Base-by-base conservation (phyloP, 2,797 vertebrate genomes). In the Novumbra hubbsi region DNA sequence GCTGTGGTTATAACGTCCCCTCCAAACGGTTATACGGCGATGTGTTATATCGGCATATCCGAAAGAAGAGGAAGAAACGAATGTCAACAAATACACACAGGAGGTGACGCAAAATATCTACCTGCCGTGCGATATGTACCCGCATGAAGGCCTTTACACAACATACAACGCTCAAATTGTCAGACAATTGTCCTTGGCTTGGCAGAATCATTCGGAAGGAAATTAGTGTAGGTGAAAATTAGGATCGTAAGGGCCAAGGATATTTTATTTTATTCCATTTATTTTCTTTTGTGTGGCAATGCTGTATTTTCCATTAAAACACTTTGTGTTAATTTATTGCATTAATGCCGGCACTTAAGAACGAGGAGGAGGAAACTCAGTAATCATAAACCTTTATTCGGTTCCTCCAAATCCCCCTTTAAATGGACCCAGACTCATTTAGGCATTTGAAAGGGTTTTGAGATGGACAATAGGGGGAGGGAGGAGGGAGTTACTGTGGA, bases 181-280 rank as follows among this genome's bases (percentile, higher is more conserved):
- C n/a, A 55, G 21, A 6, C 32, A 14, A 38, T 49, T 17, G 76
- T 82, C 90, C 90, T 92, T 93, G 88, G 84, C 77, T 83, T 82
- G 32, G 30, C 52, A 70, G 66, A 78, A 75, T 76, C 67, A 66
- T 65, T 72, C 62, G 76, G 2, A 45, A 45, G 41, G 41, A 14
- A 45, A 45, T 45, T 14, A 45, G 41, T 45, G 41, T 45, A 45
- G 70, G 66, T 82, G 49, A 82, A 85, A 89, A 89, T 82, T 84
- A 78, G 78, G 74, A 84, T 78, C 78, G 82, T 38, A 71, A 68
- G 80, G 75, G 81, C 55, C 55, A 75, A 82, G 79, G 73, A 75
- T 49, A 74, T 21, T 73, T 73, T 73, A 3, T 45, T 45, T 45
- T 45, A 45, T 11, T 45, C 14, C 9, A 11, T 45, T 73, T 38